Conservation (phyloP, 2,113 vertebrate genomes). For the Platichthys stellatus region DNA sequence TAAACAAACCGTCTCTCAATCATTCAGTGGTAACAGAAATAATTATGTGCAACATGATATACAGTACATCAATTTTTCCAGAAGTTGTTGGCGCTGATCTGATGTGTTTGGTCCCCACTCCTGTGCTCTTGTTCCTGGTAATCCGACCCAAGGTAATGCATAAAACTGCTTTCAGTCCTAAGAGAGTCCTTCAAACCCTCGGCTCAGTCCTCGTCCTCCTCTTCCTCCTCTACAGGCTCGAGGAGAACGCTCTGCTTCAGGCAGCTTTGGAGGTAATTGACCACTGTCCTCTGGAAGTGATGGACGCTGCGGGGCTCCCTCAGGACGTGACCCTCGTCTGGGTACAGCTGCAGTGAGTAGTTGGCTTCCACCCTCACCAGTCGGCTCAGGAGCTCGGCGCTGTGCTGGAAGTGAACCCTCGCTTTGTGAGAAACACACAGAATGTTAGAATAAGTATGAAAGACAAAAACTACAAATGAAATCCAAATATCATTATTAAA, state of each 20-base stretch:
- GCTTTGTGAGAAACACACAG: constrained; percentile 61
- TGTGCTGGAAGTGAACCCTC: constrained; percentile 87
- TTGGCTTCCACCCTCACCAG: constrained; percentile 84
- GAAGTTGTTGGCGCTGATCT: constrained; percentile 59
- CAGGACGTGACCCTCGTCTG: constrained; percentile 84
- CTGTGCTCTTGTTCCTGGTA: constrained; percentile 64
- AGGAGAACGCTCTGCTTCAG: constrained; percentile 73
- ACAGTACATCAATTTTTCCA: constrained; percentile 57
- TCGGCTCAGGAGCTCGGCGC: constrained; percentile 84
- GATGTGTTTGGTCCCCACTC: constrained; percentile 74
- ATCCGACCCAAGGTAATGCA: constrained; percentile 63
- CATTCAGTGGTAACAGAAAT: constrained; percentile 57
- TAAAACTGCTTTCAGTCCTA: constrained; percentile 53
- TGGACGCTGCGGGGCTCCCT: constrained; percentile 76
- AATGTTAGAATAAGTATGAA: not conserved
- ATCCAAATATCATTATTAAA: not conserved
- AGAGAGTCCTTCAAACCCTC: constrained; percentile 45
- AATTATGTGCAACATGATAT: constrained; percentile 55
- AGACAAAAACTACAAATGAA: not conserved
- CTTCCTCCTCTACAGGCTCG: constrained; percentile 48
- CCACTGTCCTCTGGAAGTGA: constrained; percentile 80
- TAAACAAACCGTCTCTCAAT: constrained; percentile 58
- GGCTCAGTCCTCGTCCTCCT: constrained; percentile 79
- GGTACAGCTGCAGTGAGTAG: constrained; percentile 86
- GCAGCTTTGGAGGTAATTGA: constrained; percentile 82